Evolutionary conservation across 1,140 invertebrate genomes (phyloP), one percentile per base, ranked within the genome.

Genomic region (Steinernema feltiae): DNA sequence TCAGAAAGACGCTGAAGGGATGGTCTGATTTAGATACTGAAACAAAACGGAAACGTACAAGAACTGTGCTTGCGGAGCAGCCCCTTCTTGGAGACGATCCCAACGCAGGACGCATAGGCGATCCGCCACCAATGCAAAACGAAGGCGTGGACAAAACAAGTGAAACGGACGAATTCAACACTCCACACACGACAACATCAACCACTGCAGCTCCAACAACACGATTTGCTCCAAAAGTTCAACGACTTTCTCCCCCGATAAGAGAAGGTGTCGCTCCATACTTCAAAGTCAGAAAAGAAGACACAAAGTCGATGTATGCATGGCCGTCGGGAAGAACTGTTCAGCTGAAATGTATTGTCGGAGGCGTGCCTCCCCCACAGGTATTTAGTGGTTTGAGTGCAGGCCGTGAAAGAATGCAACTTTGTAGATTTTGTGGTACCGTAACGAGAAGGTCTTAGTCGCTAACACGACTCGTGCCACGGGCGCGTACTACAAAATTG

Each of bases 301-400:
- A 83, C n/a, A 72, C 46, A 2, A 80, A 69, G 29, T 32, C 81
- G 18, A 76, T 84, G 53, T 63, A 63, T 32, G 82, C 84, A 17
- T 69, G 79, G n/a, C 82, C 82, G 27, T 78, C 82, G 21, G 82
- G 82, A 32, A 46, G 82, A 77, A 84, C 84, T 7, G 48, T 85
- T 46, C 79, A 79, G 46, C 63, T 84, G 63, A 53, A 70, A 32
- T 84, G 82, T 35, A 83, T 78, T 46, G 83, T 82, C 12, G 82
- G 82, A 12, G 82, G 82, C 24, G 69, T 79, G 35, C 82, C 82
- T 12, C 78, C 77, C 32, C 82, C 82, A n/a, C 84, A 85, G 69
- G 81, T 83, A 31, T 3, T 12, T 12, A 27, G 15, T 32, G 18
- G 7, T 18, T 41, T 18, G 18, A 41, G 35, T 18, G 18, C 35